Conservation (phyloP, 2,888 invertebrate species). For the Drymonia ruficornis region DNA sequence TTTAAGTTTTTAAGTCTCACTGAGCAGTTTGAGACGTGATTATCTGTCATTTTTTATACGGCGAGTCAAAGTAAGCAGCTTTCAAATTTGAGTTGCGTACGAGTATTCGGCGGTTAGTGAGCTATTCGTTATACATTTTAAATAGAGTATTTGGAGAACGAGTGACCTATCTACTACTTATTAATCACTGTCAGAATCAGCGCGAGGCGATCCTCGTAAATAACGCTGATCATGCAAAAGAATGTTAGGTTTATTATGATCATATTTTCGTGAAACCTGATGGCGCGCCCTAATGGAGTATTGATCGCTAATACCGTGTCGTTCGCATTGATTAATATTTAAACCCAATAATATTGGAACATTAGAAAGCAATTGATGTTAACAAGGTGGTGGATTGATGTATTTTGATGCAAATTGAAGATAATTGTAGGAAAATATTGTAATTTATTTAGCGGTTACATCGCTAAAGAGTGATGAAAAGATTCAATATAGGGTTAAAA, state of each 20-base stretch:
- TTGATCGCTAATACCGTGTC: constrained; percentile 42
- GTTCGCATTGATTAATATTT: constrained; percentile 42
- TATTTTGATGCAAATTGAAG: too few relatives aligned
- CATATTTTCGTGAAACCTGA: constrained; percentile 23
- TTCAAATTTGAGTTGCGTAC: too few relatives aligned
- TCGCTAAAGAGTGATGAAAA: too few relatives aligned
- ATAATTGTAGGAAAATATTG: too few relatives aligned
- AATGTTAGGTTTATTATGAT: constrained; percentile 19
- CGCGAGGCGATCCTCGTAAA: constrained; percentile 20
- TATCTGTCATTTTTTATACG: too few relatives aligned
- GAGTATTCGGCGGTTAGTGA: too few relatives aligned
- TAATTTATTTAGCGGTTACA: too few relatives aligned
- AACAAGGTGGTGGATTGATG: neutral
- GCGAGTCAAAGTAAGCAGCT: too few relatives aligned
- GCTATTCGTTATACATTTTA: too few relatives aligned
- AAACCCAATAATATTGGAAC: constrained; percentile 31
- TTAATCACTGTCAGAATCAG: constrained; percentile 25
- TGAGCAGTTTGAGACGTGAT: too few relatives aligned
- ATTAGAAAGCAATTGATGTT: constrained; percentile 18
- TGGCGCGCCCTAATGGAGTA: constrained; percentile 41
- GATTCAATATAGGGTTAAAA: too few relatives aligned
- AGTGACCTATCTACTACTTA: constrained; percentile 6
- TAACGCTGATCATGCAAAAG: constrained; percentile 18
- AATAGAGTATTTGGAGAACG: constrained; percentile 9
- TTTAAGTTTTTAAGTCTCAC: too few relatives aligned